Conservation (phyloP, 2,113 vertebrate species). For the Gymnarchus niloticus region DNA sequence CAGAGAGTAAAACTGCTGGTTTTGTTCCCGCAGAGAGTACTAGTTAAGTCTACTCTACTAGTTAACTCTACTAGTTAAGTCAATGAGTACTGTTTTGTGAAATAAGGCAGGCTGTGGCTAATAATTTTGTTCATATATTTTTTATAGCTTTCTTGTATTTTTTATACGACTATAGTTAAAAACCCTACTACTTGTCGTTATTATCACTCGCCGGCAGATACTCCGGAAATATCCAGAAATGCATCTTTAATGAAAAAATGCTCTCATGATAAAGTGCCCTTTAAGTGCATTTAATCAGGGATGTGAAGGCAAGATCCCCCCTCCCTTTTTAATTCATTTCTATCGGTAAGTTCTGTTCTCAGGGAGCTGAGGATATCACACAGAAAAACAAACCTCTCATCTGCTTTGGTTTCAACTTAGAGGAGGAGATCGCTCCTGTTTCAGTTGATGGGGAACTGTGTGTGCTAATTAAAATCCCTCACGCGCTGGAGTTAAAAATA, state of each 20-base stretch:
- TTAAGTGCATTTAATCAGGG: neutral
- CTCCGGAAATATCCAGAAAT: neutral
- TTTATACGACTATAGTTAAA: neutral
- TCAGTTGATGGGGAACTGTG: constrained; percentile 55
- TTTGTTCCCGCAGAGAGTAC: no score
- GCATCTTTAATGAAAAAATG: neutral
- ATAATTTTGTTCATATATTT: no score
- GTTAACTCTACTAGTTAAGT: no score
- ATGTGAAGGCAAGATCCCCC: neutral
- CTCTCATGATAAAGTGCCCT: neutral
- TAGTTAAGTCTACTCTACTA: no score
- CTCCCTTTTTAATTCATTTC: neutral
- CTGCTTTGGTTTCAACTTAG: neutral
- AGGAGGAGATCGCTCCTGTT: constrained; percentile 41
- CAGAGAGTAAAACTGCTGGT: neutral
- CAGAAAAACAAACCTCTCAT: neutral
- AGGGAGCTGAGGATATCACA: neutral
- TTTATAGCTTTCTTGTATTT: no score
- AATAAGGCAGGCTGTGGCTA: no score
- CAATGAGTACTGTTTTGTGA: no score
- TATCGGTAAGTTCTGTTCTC: neutral
- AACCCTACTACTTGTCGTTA: neutral
- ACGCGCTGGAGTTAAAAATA: constrained; percentile 55
- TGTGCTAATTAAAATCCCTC: constrained; percentile 61
- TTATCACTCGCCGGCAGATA: neutral